Evolutionary conservation across 64 coral and sea anemone species (phyloP), one percentile per base, ranked within the genome.

Genomic region (Montipora capricornis): DNA sequence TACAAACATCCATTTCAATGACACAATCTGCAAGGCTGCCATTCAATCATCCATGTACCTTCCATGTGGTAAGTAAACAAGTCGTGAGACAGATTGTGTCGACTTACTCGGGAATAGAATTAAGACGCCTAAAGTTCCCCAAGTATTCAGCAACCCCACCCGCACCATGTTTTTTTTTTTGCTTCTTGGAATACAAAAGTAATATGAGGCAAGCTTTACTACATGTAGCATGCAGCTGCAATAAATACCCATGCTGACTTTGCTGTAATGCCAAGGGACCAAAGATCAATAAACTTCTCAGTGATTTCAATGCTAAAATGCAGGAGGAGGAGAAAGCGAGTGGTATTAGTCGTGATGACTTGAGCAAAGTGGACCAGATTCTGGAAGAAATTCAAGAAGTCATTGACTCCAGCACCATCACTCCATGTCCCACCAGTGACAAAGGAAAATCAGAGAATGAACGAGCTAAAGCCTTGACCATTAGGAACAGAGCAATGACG

Each of bases 371-470:
- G 16, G 64, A 68, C 12, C 64, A 68, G 0, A 0, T 68, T 68
- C 64, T 68, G 6, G 64, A 68, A 19, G 64, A 68, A 68, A 68
- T 68, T 16, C 64, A 68, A 68, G 64, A 68, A 68, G 64, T 19
- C 64, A 68, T 68, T 14, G 16, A 9, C 12, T 68, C 64, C 17
- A 68, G 5, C 1, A 8, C 64, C 64, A 68, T 68, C 64, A 1
- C 8, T 68, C 64, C 64, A 68, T 14, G 47, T 68, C 1, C 64
- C 64, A 16, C 64, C 64, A 68, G 26, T 68, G 64, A 68, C 64
- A 44, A 68, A 68, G 64, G 64, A 68, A 68, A 77, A 68, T 68
- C 75, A 78, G 75, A 78, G 75, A 78, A 22, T 24, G 75, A 78
- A 49, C 75, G 15, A 78, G 75, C 75, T 10, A 78, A 78, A 78